Conservation (phyloP, 1,140 invertebrate species). For the Paralvinella palmiformis region DNA sequence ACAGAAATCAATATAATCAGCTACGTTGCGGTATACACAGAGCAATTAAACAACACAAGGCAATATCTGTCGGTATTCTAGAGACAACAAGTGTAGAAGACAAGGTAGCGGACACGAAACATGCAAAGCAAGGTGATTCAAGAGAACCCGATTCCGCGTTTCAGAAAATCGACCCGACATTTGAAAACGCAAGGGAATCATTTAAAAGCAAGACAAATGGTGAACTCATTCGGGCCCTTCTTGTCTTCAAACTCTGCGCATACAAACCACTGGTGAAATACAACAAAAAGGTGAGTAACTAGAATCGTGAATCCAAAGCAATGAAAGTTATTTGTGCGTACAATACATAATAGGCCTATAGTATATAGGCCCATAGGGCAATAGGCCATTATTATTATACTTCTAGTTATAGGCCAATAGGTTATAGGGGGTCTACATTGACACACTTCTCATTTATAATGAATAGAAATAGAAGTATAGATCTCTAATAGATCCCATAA, state of each 20-base stretch:
- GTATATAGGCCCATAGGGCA: not conserved
- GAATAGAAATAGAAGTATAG: not conserved
- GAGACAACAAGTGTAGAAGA: too few relatives aligned
- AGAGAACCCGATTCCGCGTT: conserved; percentile 16
- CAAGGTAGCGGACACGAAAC: too few relatives aligned
- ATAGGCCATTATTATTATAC: not conserved
- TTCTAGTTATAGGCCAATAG: not conserved
- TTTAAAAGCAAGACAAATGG: conserved; percentile 81
- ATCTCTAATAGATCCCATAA: not conserved
- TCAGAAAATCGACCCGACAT: conserved; percentile 65
- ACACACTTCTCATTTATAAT: too few relatives aligned
- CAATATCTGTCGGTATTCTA: too few relatives aligned
- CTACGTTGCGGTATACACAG: too few relatives aligned
- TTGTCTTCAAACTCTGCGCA: conserved; percentile 90
- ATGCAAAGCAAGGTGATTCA: too few relatives aligned
- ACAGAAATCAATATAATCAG: too few relatives aligned
- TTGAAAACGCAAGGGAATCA: conserved; percentile 55
- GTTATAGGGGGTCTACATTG: too few relatives aligned
- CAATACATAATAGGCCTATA: not conserved
- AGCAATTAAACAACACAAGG: too few relatives aligned
- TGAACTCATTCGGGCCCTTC: conserved; percentile 82
- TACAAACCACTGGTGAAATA: conserved; percentile 85
- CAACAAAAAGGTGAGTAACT: conserved; percentile 79
- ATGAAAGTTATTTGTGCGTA: too few relatives aligned
- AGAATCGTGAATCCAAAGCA: not conserved